Base-by-base conservation (phyloP, 2,888 invertebrate species). In the Phyllotreta striolata region DNA sequence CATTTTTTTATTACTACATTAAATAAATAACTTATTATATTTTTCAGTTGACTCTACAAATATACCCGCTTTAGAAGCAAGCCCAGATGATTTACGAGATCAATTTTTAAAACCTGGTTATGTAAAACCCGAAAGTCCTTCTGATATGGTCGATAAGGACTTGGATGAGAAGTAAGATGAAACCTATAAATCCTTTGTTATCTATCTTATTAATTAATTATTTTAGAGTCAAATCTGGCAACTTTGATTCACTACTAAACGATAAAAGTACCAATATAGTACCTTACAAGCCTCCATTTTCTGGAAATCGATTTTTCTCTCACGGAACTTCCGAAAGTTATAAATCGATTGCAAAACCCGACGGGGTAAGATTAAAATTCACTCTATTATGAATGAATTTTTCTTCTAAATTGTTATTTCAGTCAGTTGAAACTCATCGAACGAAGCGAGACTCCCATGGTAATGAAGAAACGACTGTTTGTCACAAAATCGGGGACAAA, bases 391-490 rank as follows among this genome's bases (percentile, higher is more conserved):
- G 38, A 56, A 44, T 44, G 14, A 44, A 10, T 46, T 46, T 46
- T 2, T 46, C 14, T 46, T 46, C 14, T 10, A 46, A 7, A 10
- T 9, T 8, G 10, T 12, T 68, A 77, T 62, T 77, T 60, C 59
- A 82, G 81, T 82, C 83, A 14, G 78, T 85, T 62, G 87, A 88
- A 79, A 84, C 85, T 35, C 84, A 84, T 47, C 83, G 82, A 72
- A 83, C 84, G 13, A 80, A 86, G 0, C 82, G 80, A 72, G 88
- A 88, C 71, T 84, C 83, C 8, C 80, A 85, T 43, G 89, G 89
- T 0, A 87, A 86, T 71, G 83, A 85, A 69, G 85, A 86, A 71
- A 86, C 84, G 8, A 86, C 84, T n/a, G 77, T 87, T 38, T 86
- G 85, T 3, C 70, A 69, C 41, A 74, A 70, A 73, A 59, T 76